Evolutionary conservation across 1,140 invertebrate genomes (phyloP).

Genomic region (Zophobas atratus): DNA sequence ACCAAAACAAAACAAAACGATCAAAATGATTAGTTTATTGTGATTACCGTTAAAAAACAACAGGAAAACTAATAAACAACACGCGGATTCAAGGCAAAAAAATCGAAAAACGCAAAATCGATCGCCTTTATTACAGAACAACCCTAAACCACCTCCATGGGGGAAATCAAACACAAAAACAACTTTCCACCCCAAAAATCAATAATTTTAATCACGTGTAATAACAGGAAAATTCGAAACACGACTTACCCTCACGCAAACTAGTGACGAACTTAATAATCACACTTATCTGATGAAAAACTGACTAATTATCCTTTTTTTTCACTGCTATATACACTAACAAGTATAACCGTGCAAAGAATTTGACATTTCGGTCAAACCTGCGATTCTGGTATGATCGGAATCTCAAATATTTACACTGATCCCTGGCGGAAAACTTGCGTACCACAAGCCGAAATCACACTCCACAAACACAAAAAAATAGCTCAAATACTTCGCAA

Average conservation of each 20-base stretch:
- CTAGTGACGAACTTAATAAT: not conserved
- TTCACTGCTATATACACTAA: conserved; percentile 62
- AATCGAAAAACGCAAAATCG: not conserved
- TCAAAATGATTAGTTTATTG: too few species aligned
- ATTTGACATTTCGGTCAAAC: conserved; percentile 70
- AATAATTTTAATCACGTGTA: conserved; percentile 56
- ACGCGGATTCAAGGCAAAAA: not conserved
- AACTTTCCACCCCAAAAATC: conserved; percentile 55
- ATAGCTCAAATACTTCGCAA: conserved; percentile 15
- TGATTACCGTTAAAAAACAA: not conserved
- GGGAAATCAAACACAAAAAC: conserved; percentile 6
- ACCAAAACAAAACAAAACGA: not conserved
- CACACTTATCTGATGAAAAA: conserved; percentile 11
- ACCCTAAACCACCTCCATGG: not conserved
- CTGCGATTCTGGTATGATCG: conserved; percentile 66
- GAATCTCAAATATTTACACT: conserved; percentile 68
- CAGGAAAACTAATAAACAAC: not conserved
- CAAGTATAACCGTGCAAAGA: conserved; percentile 67
- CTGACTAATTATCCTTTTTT: conserved; percentile 58
- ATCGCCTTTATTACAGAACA: not conserved
- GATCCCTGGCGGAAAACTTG: conserved; percentile 64
- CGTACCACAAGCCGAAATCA: conserved; percentile 57
- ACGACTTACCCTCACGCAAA: not conserved
- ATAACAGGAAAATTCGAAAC: conserved; percentile 4
- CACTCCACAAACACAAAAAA: conserved; percentile 14